Base-by-base conservation (phyloP, 1,140 invertebrate genomes). In the Drosophila mayri region DNA sequence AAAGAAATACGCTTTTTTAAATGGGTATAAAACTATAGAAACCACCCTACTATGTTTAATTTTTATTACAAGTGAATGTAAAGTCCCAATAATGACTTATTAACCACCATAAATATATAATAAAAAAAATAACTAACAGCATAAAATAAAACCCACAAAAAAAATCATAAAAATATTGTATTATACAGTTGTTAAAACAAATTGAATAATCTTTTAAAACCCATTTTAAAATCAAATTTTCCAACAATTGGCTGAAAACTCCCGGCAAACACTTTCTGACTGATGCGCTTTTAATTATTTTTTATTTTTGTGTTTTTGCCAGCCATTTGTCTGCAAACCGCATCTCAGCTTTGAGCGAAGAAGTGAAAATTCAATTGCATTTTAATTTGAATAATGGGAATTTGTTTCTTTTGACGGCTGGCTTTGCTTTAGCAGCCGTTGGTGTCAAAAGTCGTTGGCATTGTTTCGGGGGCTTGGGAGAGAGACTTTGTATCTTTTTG, bases 371-470 rank as follows among this genome's bases (percentile, higher is more conserved):
- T 79, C 86, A 90, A 90, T 81, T 90, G 85, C 81, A 90, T 75
- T 90, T 90, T 79, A 79, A 90, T 90, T 90, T 85, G 78, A 90
- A 85, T 88, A 87, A 83, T 90, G 85, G 76, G 85, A 90, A 90
- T 90, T 79, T 67, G 71, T 79, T 72, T 30, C 72, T 86, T 82
- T 60, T 81, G 66, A 72, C 67, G 72, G 67, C 6, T 65, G 59
- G 38, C 75, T 85, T 70, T 58, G 80, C 73, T 50, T 59, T 71
- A 49, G 64, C 44, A 67, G 47, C 32, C 38, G 71, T 16, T 61
- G 71, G 77, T 90, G 84, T 88, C 84, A 88, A 90, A 75, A 88
- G 85, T 64, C 68, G 65, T 71, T 76, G 58, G 67, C 72, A 84
- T 87, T 87, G 84, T 90, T 77, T 35, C 16, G 40, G 37, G n/a